Conservation (phyloP, 1,140 invertebrate species). For the Lucilia cuprina region DNA sequence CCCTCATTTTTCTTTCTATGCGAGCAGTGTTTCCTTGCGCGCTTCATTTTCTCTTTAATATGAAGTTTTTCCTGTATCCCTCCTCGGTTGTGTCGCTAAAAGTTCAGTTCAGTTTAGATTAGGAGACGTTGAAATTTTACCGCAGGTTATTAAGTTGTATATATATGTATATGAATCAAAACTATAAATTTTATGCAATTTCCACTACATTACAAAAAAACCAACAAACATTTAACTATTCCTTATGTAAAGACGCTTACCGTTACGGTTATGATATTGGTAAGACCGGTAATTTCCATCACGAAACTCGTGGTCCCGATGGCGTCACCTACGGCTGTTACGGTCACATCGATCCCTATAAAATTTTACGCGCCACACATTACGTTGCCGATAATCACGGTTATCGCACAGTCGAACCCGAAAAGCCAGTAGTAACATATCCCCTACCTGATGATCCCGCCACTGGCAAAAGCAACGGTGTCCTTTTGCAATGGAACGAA, state of each 20-base stretch:
- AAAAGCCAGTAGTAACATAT: conserved; percentile 74
- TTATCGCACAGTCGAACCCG: conserved; percentile 74
- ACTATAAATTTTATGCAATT: neutral
- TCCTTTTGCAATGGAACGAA: conserved; percentile 68
- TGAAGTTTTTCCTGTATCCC: neutral
- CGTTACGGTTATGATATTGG: conserved; percentile 78
- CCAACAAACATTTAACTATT: neutral
- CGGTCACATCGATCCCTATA: conserved; percentile 75
- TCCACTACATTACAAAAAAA: conserved; percentile 7
- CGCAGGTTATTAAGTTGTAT: no score
- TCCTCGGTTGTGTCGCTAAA: neutral
- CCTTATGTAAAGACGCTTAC: conserved; percentile 67
- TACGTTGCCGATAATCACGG: conserved; percentile 81
- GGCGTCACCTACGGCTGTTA: conserved; percentile 82
- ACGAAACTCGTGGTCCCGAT: conserved; percentile 75
- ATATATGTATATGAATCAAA: neutral
- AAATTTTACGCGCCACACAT: conserved; percentile 72
- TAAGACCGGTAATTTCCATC: conserved; percentile 76
- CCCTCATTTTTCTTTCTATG: neutral
- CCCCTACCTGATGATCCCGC: conserved; percentile 56
- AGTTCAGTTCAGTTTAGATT: neutral
- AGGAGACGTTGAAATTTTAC: neutral
- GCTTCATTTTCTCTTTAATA: neutral
- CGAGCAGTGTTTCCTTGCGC: neutral
- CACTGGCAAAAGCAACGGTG: conserved; percentile 64